Evolutionary conservation across 2,797 vertebrate species (phyloP).

Genomic region (Helarctos malayanus): DNA sequence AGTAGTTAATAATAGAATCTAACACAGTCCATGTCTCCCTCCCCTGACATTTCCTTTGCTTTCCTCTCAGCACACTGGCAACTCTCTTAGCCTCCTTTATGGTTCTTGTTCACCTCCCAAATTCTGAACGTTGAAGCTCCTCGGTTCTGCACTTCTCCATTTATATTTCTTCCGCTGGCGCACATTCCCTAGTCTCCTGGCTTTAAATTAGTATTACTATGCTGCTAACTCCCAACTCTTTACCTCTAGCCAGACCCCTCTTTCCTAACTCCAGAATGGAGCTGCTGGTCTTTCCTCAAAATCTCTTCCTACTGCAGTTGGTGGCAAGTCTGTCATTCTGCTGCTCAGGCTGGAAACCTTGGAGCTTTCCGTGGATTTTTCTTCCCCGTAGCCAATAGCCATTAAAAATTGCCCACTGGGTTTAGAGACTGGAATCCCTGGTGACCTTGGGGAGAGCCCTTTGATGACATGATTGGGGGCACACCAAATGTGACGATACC

Average conservation of each 20-base stretch:
- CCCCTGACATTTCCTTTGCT: not conserved
- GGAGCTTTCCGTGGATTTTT: not conserved
- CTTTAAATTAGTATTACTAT: not conserved
- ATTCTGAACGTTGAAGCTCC: not conserved
- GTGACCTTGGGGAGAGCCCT: not conserved
- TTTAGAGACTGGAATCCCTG: not conserved
- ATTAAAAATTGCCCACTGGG: not conserved
- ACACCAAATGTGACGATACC: not conserved
- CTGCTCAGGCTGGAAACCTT: not conserved
- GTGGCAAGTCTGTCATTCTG: not conserved
- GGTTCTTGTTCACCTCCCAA: not conserved
- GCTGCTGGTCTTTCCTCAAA: not conserved
- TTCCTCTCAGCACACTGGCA: not conserved
- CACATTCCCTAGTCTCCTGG: not conserved
- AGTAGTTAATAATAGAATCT: not conserved
- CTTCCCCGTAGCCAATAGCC: not conserved
- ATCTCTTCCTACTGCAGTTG: not conserved
- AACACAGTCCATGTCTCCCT: not conserved
- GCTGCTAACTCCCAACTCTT: not conserved
- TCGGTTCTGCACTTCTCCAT: not conserved
- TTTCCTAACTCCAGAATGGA: not conserved
- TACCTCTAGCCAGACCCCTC: not conserved
- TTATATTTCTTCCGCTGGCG: not conserved
- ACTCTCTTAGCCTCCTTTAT: not conserved
- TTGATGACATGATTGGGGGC: not conserved